Percentiles rank a stretch among this genome's conserved stretches.
Evolutionary conservation across 1,140 invertebrate genomes (phyloP).

Genomic region (Megalopta genalis): DNA sequence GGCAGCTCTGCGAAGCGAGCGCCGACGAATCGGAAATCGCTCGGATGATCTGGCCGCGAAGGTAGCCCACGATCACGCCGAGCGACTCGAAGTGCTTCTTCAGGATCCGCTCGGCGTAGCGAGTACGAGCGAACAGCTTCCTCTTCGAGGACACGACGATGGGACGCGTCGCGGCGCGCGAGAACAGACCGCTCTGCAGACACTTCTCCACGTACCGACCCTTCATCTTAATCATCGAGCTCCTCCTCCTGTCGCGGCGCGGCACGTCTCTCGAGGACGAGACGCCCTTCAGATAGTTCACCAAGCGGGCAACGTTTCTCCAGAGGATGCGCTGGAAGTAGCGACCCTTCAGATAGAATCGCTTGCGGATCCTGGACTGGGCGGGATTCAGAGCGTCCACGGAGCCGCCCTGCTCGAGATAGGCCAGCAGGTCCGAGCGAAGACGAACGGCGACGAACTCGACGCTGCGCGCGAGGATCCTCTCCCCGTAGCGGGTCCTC

Average conservation of each 20-base stretch:
- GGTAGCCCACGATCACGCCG: slow-evolving; percentile 22
- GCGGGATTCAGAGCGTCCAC: background rate
- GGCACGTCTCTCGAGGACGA: no score
- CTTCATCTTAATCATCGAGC: slow-evolving; percentile 29
- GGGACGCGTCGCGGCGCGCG: background rate
- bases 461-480: slow-evolving; percentile 21
- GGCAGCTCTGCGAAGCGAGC: slow-evolving; percentile 3
- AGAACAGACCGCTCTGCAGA: background rate
- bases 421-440: background rate
- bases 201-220: slow-evolving; percentile 60
- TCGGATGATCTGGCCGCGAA: slow-evolving; percentile 30
- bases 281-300: slow-evolving; percentile 9
- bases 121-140: slow-evolving; percentile 26
- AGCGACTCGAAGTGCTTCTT: slow-evolving; percentile 38
- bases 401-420: background rate
- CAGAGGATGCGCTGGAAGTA: slow-evolving; percentile 42
- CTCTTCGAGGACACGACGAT: slow-evolving; percentile 4
- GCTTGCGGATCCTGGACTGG: background rate
- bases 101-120: slow-evolving; percentile 43
- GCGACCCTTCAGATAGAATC: slow-evolving; percentile 39
- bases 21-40: slow-evolving; percentile 12
- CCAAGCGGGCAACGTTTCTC: slow-evolving; percentile 16
- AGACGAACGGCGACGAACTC: slow-evolving; percentile 18
- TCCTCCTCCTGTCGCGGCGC: background rate
- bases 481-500: slow-evolving; percentile 44